Base-by-base conservation (phyloP, 2,888 invertebrate genomes). In the Venusia cambrica region DNA sequence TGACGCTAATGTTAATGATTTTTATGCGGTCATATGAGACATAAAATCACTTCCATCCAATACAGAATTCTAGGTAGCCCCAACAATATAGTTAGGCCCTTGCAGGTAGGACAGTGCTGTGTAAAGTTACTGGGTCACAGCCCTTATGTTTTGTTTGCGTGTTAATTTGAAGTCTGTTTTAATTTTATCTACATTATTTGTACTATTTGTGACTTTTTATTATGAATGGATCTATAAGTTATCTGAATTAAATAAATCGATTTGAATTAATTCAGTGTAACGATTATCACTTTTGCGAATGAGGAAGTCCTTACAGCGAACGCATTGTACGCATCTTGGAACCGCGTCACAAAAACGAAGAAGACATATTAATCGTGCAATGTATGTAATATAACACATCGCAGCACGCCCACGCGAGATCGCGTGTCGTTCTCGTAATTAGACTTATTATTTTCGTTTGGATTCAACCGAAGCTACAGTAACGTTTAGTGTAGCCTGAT, bases 401-500 rank as follows among this genome's bases (percentile, higher is more conserved):
- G 56, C 66, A 63, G 63, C 61, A 62, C 53, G 45, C 52, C 69
- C 67, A 73, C 77, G 67, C 71, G 44, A 43, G 38, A 25, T 57
- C 55, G 62, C 59, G 56, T 58, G 62, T 76, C 74, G 77, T 80
- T 81, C 76, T 59, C 67, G 54, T 76, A 73, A 79, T 83, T 73
- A 74, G 52, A 62, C 51, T 69, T 63, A 74, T 79, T 73, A 74
- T 71, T 73, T 71, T 72, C 62, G 66, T 62, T 63, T 59, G 51
- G 58, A 54, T 57, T 60, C 56, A 49, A 55, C 44, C 56, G 45
- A 55, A 52, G 48, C 44, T 16, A 32, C 38, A 24, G 28, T 30
- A 45, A 45, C 49, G 42, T 40, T 47, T 42, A 48, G 38, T 41
- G 38, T 42, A 38, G 24, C 27, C 17, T 12, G n/a, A 4, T 21